phyloP scores from a whole-genome alignment of 2,888 invertebrate genomes.

The Silvanus unidentatus region DNA sequence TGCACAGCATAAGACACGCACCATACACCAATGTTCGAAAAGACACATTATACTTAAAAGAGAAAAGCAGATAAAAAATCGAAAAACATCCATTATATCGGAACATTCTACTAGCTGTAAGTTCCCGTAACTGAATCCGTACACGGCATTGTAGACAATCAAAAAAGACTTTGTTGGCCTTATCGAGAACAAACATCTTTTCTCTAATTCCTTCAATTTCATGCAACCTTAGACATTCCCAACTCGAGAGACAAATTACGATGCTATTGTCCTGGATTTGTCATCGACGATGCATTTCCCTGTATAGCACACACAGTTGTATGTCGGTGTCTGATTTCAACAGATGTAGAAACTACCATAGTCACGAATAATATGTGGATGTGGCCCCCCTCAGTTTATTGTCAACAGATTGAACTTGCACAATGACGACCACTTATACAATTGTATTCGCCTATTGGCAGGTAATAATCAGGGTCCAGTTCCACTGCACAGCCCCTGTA shows the following conservation, averaged over 20 bases:
- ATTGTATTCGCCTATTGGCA: slow-evolving; percentile 38
- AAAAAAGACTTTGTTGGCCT: slow-evolving; percentile 15
- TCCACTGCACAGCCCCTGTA: slow-evolving; percentile 26
- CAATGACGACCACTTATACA: slow-evolving; percentile 35
- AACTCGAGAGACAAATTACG: slow-evolving; percentile 31
- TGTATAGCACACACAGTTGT: too few species aligned
- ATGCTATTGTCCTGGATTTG: slow-evolving; percentile 27
- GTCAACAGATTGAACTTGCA: slow-evolving; percentile 32
- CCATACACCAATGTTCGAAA: too few species aligned
- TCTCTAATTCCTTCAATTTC: slow-evolving; percentile 34
- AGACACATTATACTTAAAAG: too few species aligned
- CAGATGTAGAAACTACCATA: slow-evolving; percentile 36
- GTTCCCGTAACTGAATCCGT: slow-evolving; percentile 8
- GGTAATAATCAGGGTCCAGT: slow-evolving; percentile 38
- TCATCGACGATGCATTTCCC: slow-evolving; percentile 10
- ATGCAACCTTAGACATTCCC: slow-evolving; percentile 32
- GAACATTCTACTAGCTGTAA: background rate
- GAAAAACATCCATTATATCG: too few species aligned
- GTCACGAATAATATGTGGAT: slow-evolving; percentile 25
- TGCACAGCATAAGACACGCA: too few species aligned
- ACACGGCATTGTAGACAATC: background rate
- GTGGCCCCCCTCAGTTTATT: slow-evolving; percentile 25
- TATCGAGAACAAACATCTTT: slow-evolving; percentile 33
- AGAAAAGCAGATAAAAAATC: too few species aligned
- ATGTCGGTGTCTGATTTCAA: slow-evolving; percentile 35